Base-by-base conservation (phyloP, 2,113 vertebrate species). In the Proteles cristata region DNA sequence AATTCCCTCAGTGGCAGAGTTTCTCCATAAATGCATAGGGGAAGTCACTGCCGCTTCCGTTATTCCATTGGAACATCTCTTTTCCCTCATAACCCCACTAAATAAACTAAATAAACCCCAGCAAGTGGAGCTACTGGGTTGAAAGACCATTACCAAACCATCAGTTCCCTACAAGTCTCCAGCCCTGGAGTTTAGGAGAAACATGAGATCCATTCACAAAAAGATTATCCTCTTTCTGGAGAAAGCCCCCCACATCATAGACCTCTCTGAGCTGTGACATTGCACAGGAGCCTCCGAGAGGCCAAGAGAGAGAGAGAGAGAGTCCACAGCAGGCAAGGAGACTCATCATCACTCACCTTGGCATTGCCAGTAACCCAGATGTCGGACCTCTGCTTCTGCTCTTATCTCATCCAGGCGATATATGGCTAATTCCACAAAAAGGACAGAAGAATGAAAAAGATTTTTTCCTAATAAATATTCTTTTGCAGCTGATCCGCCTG, bases 381-480 rank as follows among this genome's bases (percentile, higher is more conserved):
- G 33, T 0, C 4, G 15, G 25, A 48, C 69, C 74, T 76, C 43
- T 76, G 92, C 87, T 77, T 61, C 63, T 26, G 23, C 61, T 68
- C 65, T 58, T 55, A 69, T 66, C 68, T 77, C 65, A 90, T 3
- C 80, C 63, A 83, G 87, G 73, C 61, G 16, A 25, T 66, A 39
- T 23, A 55, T 48, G 92, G 53, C 95, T 74, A 88, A 91, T 74
- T 93, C 88, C 81, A 97, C 65, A 95, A 69, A 95, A 96, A 95
- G 61, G 74, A 69, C 80, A 88, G 16, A 89, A 96, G 89, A 97
- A 93, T 58, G 33, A 92, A 94, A 88, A 79, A 74, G 81, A 77
- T 55, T 65, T 90, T 97, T 80, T 76, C 1, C 97, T 96, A 98
- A 98, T 96, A 97, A 97, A 93, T 97, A 96, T 95, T 97, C 81